Percentiles rank a stretch among this genome's conserved stretches.
phyloP scores from a whole-genome alignment of 1,140 invertebrate genomes.

The Galendromus occidentalis region DNA sequence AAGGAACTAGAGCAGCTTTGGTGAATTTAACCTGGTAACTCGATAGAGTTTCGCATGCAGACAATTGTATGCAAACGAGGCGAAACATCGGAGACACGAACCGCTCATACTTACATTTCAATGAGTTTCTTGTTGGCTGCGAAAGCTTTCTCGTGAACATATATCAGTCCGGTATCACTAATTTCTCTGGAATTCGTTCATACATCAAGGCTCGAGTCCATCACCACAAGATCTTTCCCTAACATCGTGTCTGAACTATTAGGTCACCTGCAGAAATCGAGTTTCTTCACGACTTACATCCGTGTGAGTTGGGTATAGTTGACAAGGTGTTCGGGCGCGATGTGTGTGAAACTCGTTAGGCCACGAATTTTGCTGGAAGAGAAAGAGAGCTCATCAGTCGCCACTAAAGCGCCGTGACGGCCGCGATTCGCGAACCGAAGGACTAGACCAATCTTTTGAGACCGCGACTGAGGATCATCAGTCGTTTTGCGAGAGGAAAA shows the following conservation, averaged over 20 bases:
- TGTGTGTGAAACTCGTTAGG: neutral
- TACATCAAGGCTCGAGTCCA: neutral
- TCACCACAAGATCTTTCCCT: neutral
- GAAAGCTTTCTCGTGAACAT: neutral
- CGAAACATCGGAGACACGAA: neutral
- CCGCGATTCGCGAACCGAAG: too few relatives aligned
- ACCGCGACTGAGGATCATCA: too few relatives aligned
- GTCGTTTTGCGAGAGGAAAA: too few relatives aligned
- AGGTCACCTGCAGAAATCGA: neutral
- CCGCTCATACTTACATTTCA: neutral
- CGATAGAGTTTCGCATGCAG: too few relatives aligned
- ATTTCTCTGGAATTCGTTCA: neutral
- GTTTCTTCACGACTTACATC: neutral
- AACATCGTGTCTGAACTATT: neutral
- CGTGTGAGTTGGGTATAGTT: neutral
- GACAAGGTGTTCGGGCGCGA: neutral
- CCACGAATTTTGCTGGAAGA: neutral
- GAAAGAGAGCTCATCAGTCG: neutral
- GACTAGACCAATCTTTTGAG: too few relatives aligned
- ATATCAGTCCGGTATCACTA: neutral
- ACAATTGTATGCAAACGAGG: neutral
- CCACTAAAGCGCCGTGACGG: too few relatives aligned
- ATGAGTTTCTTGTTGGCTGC: conserved; percentile 4
- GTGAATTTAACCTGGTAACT: too few relatives aligned
- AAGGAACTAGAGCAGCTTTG: too few relatives aligned